Conservation (phyloP, 2,113 vertebrate genomes). For the Clarias macrocephalus region DNA sequence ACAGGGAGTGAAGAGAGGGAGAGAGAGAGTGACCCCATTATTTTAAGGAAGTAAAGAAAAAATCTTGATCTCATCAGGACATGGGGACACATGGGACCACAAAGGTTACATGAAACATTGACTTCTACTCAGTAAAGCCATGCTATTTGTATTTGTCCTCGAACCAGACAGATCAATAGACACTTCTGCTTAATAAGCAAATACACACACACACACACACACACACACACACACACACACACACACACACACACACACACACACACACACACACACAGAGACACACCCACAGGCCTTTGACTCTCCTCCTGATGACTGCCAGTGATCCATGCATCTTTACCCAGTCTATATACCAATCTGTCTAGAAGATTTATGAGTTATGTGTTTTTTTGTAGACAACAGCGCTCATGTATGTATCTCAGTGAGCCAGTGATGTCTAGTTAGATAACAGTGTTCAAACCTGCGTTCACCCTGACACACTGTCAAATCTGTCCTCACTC, state of each 20-base stretch:
- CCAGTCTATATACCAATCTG: not conserved
- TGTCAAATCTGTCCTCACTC: conserved; percentile 37
- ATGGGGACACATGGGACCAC: not conserved
- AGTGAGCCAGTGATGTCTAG: not conserved
- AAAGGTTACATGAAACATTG: not conserved
- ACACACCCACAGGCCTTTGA: not conserved
- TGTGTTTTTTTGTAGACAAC: not conserved
- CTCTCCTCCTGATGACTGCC: conserved; percentile 20
- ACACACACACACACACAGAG: not conserved
- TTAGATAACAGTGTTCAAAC: not conserved
- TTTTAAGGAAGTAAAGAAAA: not conserved
- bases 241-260: not conserved
- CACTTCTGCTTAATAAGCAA: not conserved
- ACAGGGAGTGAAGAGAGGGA: not conserved
- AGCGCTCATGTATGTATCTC: not conserved
- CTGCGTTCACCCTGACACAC: not conserved
- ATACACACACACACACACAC: not conserved
- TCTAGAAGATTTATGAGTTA: not conserved
- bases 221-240: not conserved
- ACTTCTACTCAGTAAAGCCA: conserved; percentile 21
- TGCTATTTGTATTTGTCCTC: conserved; percentile 29
- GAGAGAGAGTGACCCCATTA: not conserved
- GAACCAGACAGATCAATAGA: conserved; percentile 26
- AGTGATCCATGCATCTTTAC: not conserved
- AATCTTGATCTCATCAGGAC: conserved; percentile 7